Evolutionary conservation across 2,113 vertebrate genomes (phyloP).

Genomic region (Platysteira castanea): DNA sequence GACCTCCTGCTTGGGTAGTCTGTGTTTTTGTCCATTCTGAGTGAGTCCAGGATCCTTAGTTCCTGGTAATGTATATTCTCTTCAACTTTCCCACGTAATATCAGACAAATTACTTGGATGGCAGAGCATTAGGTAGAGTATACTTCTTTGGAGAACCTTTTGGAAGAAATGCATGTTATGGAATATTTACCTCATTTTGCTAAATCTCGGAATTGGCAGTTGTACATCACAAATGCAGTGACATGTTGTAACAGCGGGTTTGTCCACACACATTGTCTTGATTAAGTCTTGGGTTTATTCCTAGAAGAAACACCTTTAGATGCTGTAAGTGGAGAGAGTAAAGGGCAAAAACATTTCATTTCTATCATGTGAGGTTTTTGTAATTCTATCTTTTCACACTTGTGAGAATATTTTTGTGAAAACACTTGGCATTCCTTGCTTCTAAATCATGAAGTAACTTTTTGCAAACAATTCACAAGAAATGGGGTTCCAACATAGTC

Average conservation of each 20-base stretch:
- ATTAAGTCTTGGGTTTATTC: background rate
- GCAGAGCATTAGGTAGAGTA: background rate
- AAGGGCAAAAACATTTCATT: constrained; percentile 13
- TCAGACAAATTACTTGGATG: background rate
- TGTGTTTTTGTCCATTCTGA: background rate
- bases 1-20: background rate
- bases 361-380: background rate
- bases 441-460: constrained; percentile 29
- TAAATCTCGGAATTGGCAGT: background rate
- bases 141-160: background rate
- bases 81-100: background rate
- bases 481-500: background rate
- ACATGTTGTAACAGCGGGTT: background rate
- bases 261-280: background rate
- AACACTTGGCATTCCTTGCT: background rate
- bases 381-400: background rate
- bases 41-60: background rate
- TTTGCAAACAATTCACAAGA: background rate
- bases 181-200: background rate
- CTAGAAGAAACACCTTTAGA: background rate
- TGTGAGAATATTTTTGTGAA: background rate
- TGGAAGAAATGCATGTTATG: background rate
- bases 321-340: background rate
- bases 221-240: background rate
- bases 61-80: background rate